Evolutionary conservation across 2,113 vertebrate genomes (phyloP), one percentile per base, ranked within the genome.

Genomic region (Phainopepla nitens): DNA sequence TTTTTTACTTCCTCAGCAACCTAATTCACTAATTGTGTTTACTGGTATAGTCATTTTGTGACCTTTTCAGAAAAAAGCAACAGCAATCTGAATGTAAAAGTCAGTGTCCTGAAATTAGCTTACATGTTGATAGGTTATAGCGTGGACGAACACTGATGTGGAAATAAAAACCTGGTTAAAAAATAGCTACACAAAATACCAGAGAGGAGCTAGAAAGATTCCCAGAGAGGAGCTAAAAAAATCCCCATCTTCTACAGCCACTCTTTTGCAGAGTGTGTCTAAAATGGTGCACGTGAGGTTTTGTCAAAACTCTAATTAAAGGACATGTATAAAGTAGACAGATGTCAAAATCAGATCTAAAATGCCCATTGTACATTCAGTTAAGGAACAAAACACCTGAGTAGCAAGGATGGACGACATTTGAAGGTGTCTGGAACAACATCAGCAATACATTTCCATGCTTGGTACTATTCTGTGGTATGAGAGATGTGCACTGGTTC

Each of bases 61-160:
- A 89, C 82, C 41, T 89, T 87, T 89, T 72, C 66, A 82, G 62
- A 72, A 94, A 94, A 87, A 79, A 89, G 36, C 25, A 56, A 84
- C 31, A 88, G 61, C 58, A 89, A 85, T 72, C 50, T 80, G 50
- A 84, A 82, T 31, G 39, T 68, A 75, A 81, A 92, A 89, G 82
- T 90, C 85, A 57, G 53, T 50, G 45, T 82, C 81, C 49, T 65
- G 61, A 87, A 93, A 88, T 65, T n/a, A 92, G 45, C 31, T 72
- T 39, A 56, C 14, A 19, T 45, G 27, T 83, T 96, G 84, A 10
- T 61, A 53, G 73, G 36, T 80, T 90, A 68, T 5, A 89, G 42
- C 16, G 51, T 51, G 47, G 42, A 87, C 5, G 15, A 91, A 78
- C 47, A 39, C 54, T 50, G 31, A 79, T 25, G 73, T 29, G 23